These are phyloP conservation scores for Cerastis leucographa DNA, from an alignment of 2,888 invertebrate genomes.

Conservation along the genomic window DNA sequence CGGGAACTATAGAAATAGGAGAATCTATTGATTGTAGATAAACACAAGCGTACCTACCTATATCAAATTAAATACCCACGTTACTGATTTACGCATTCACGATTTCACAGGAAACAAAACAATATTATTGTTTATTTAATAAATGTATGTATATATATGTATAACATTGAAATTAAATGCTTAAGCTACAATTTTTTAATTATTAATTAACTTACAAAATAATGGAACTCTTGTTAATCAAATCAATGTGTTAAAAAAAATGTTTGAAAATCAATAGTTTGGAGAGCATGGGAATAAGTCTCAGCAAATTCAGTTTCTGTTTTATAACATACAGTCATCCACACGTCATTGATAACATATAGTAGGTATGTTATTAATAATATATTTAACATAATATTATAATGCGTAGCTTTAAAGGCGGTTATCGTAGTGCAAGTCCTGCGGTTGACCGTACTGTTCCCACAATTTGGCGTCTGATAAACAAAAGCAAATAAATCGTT, in stretches of 20 bases:
- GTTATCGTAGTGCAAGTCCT: neutral
- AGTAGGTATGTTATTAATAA: too few relatives aligned
- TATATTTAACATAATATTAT: too few relatives aligned
- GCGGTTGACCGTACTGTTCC: neutral
- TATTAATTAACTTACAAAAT: too few relatives aligned
- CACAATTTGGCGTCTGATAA: constrained; percentile 10
- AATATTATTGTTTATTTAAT: constrained; percentile 32
- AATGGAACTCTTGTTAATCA: too few relatives aligned
- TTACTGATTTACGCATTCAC: constrained; percentile 17
- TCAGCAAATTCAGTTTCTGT: neutral
- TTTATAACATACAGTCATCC: neutral
- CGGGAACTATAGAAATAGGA: neutral
- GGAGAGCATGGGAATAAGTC: neutral
- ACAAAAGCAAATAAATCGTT: constrained; percentile 24
- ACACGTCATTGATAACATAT: neutral
- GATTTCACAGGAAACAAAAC: neutral
- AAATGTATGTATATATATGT: neutral
- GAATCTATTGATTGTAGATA: neutral
- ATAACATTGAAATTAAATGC: constrained; percentile 2
- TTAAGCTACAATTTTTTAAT: neutral
- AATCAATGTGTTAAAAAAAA: too few relatives aligned
- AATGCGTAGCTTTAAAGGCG: neutral
- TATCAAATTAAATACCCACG: constrained; percentile 1
- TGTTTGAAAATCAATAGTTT: too few relatives aligned
- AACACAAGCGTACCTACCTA: neutral